Conservation (phyloP, 2,797 vertebrate species). For the Parambassis ranga region DNA sequence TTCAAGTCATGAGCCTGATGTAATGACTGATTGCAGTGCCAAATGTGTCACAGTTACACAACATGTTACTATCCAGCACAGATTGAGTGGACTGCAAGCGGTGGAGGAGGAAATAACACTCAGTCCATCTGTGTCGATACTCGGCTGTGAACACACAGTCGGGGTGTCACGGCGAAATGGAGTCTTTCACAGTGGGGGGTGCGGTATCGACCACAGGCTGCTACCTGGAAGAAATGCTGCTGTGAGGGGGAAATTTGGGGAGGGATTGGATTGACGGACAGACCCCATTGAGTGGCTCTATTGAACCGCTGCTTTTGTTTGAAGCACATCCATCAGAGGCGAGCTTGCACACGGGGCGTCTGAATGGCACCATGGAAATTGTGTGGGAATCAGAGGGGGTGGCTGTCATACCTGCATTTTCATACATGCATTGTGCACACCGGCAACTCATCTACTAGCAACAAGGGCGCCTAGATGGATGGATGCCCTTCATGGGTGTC, state of each 20-base stretch:
- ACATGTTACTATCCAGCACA: conserved; percentile 40
- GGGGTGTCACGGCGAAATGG: conserved; percentile 41
- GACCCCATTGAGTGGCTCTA: background rate
- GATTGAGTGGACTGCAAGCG: conserved; percentile 18
- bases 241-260: conserved; percentile 6
- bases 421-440: background rate
- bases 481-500: background rate
- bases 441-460: background rate
- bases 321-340: conserved; percentile 7
- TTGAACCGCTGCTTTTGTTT: conserved; percentile 14
- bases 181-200: conserved; percentile 32
- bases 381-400: background rate
- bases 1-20: conserved; percentile 6
- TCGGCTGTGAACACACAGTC: conserved; percentile 19
- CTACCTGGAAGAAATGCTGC: conserved; percentile 28
- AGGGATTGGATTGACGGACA: conserved; percentile 21
- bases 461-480: background rate
- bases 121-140: conserved; percentile 48
- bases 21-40: background rate
- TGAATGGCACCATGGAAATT: background rate
- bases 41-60: conserved; percentile 33
- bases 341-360: background rate
- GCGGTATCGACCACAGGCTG: conserved; percentile 32
- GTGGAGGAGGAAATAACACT: conserved; percentile 11
- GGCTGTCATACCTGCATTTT: conserved; percentile 28